Percentiles rank a stretch among this genome's conserved stretches.
phyloP scores from a whole-genome alignment of 1,140 invertebrate genomes.

The Temnothorax longispinosus region DNA sequence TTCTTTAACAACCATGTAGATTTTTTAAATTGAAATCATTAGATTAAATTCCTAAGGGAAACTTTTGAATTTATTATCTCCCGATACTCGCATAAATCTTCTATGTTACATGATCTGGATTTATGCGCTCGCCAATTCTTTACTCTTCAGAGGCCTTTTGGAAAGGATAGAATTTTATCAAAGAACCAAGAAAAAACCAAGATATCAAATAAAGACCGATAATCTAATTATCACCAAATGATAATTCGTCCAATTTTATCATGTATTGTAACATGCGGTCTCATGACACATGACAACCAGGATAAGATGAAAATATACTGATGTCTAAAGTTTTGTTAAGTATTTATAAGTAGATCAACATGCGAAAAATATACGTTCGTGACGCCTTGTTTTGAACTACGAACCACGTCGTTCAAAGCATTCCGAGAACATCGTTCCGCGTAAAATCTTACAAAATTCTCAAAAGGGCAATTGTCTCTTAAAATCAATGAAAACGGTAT shows the following conservation, averaged over 20 bases:
- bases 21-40: neutral
- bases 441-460: neutral
- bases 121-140: neutral
- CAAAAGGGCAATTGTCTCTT: neutral
- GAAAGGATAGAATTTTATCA: too few relatives aligned
- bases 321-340: neutral
- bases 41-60: neutral
- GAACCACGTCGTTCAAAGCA: neutral
- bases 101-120: neutral
- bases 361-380: neutral
- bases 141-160: neutral
- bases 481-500: neutral
- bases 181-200: neutral
- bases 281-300: neutral
- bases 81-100: constrained; percentile 12
- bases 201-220: neutral
- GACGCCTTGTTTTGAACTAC: neutral
- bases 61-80: neutral
- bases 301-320: neutral
- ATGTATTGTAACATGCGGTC: neutral
- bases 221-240: neutral
- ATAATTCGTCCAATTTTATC: neutral
- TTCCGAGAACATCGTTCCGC: neutral
- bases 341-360: constrained; percentile 8
- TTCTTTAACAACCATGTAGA: neutral